Conservation (phyloP, 2,797 vertebrate species). For the Mus caroli region DNA sequence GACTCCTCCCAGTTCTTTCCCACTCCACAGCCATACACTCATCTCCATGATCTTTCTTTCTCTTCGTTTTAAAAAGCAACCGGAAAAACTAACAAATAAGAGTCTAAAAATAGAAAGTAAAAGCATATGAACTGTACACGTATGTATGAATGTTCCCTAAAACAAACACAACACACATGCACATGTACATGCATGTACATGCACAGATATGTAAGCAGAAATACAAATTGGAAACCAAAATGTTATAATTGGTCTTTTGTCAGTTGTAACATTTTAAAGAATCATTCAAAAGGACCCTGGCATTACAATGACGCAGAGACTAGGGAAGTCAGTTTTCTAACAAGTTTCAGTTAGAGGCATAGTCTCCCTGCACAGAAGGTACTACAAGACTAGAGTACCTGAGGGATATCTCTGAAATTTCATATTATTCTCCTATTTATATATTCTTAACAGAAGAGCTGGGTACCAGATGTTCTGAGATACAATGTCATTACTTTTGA, state of each 20-base stretch:
- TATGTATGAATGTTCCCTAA: neutral
- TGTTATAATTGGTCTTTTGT: neutral
- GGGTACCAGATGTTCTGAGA: neutral
- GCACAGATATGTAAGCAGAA: neutral
- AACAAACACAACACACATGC: neutral
- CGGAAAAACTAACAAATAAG: too few relatives aligned
- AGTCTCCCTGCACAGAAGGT: neutral
- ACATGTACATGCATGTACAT: neutral
- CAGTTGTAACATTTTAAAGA: neutral
- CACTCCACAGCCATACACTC: fast-evolving
- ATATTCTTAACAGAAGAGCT: neutral
- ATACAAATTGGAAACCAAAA: neutral
- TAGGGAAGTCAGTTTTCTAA: neutral
- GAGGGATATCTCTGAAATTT: neutral
- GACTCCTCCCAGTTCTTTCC: neutral
- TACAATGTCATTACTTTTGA: neutral
- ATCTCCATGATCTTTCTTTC: neutral
- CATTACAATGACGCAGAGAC: neutral
- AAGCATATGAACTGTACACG: neutral
- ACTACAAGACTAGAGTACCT: neutral
- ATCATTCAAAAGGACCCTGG: neutral
- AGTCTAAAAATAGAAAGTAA: neutral
- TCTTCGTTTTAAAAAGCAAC: neutral
- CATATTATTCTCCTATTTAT: neutral
- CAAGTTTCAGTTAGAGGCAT: neutral